A percentile compares a stretch with the other conserved stretches of the same genome.
Evolutionary conservation across 64 coral and sea anemone species (phyloP).

Genomic region (Cladopsammia gracilis): DNA sequence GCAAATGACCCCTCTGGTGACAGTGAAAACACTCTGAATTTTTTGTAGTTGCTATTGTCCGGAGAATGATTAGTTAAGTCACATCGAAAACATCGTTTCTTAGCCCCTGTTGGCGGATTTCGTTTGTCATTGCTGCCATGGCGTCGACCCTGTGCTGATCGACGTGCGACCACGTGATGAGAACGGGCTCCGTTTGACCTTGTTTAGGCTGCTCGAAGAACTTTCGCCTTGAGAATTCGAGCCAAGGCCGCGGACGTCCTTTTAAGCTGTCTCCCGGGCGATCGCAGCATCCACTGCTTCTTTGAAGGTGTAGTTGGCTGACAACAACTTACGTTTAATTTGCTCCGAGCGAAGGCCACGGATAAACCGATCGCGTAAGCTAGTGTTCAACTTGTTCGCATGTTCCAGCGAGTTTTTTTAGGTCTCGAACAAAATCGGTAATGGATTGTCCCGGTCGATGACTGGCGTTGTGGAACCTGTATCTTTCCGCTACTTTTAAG

Average conservation of each 20-base stretch:
- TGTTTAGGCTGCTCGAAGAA: background rate
- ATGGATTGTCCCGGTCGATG: background rate
- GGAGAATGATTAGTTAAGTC: background rate
- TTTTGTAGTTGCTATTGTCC: constrained; percentile 33
- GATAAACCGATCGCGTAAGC: constrained; percentile 13
- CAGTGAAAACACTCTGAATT: constrained; percentile 10
- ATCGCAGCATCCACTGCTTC: constrained; percentile 13
- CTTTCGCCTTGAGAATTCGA: too few species aligned
- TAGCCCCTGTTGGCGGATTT: background rate
- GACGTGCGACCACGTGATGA: too few species aligned
- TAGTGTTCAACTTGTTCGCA: background rate
- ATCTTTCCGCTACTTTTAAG: background rate
- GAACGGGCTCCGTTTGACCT: background rate
- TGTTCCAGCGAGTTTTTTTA: background rate
- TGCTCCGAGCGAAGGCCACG: background rate
- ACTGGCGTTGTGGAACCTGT: background rate
- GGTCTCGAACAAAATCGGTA: background rate
- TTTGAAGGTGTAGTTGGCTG: constrained; percentile 4
- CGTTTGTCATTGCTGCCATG: background rate
- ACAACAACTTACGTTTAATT: constrained; percentile 12
- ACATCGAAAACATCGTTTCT: constrained; percentile 27
- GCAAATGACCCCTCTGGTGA: constrained; percentile 9
- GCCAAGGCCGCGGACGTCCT: background rate
- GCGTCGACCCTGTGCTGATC: too few species aligned
- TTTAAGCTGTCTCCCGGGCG: constrained; percentile 7